These are phyloP conservation scores for Ophion ventricosus DNA, from an alignment of 2,888 invertebrate genomes.

Conservation along the genomic window DNA sequence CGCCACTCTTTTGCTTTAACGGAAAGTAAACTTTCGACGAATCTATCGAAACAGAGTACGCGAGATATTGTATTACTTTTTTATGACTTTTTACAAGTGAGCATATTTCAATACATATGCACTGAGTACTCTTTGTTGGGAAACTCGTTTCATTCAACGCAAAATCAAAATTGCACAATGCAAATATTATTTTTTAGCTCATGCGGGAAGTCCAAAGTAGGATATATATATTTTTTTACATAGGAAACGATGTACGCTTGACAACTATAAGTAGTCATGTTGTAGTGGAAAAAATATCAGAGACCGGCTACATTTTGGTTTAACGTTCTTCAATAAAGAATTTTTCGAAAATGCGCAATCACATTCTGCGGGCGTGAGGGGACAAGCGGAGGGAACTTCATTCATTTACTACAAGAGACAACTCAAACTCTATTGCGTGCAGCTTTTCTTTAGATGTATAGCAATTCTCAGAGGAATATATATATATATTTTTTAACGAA, in stretches of 20 bases:
- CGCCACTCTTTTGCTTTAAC: not conserved
- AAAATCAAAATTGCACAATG: not conserved
- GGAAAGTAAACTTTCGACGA: not conserved
- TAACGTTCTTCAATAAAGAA: conserved; percentile 14
- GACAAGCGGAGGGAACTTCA: not conserved
- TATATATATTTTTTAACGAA: conserved; percentile 19
- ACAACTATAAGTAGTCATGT: not conserved
- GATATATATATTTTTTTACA: not conserved
- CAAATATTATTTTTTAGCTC: not conserved
- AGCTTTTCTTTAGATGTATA: conserved; percentile 32
- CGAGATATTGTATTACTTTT: not conserved
- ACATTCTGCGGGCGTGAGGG: not conserved
- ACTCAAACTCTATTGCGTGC: not conserved
- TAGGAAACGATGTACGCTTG: not conserved
- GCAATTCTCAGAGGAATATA: conserved; percentile 6
- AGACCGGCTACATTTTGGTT: not conserved
- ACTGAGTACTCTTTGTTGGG: not conserved
- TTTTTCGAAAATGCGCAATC: not conserved
- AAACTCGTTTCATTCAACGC: not conserved
- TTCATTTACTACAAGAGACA: conserved; percentile 9
- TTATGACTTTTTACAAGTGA: not conserved
- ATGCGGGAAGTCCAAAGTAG: not conserved
- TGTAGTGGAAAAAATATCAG: not conserved
- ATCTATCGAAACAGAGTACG: not conserved
- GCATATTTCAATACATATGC: not conserved